phyloP scores from a whole-genome alignment of 2,113 vertebrate genomes.

The Cyprinodon brontotheroides region DNA sequence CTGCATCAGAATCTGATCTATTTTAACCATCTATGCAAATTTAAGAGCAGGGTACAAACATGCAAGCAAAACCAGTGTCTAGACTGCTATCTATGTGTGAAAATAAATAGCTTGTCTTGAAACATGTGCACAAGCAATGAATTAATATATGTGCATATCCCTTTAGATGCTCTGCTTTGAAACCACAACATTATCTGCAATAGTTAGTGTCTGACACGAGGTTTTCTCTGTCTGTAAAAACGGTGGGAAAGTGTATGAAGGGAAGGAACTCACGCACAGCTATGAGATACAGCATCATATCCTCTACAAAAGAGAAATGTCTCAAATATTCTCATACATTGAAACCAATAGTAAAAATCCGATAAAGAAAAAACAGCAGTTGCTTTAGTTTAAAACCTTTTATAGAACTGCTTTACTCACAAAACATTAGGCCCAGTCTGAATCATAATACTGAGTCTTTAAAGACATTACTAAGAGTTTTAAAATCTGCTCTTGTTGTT shows the following conservation, averaged over 20 bases:
- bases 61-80: slow-evolving; percentile 17
- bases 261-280: slow-evolving; percentile 10
- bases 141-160: slow-evolving; percentile 7
- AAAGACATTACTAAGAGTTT: too few relatives aligned
- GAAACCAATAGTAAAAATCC: not conserved
- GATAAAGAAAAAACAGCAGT: too few relatives aligned
- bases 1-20: not conserved
- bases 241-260: slow-evolving; percentile 32
- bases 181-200: slow-evolving; percentile 47
- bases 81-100: slow-evolving; percentile 2
- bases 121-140: not conserved
- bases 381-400: not conserved
- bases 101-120: slow-evolving; percentile 12
- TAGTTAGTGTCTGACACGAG: slow-evolving; percentile 42
- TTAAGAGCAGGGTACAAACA: not conserved
- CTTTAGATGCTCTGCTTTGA: slow-evolving; percentile 20
- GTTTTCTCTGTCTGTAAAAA: slow-evolving; percentile 27
- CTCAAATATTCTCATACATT: not conserved
- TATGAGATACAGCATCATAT: not conserved
- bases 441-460: not conserved
- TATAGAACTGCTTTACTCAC: not conserved
- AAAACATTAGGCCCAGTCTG: not conserved
- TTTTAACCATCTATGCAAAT: not conserved
- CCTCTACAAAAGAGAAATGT: not conserved
- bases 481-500: too few relatives aligned